Percentiles rank a stretch among this genome's conserved stretches.
These are phyloP conservation scores for Biston stratarius DNA, from an alignment of 2,888 invertebrate species.

Conservation along the genomic window DNA sequence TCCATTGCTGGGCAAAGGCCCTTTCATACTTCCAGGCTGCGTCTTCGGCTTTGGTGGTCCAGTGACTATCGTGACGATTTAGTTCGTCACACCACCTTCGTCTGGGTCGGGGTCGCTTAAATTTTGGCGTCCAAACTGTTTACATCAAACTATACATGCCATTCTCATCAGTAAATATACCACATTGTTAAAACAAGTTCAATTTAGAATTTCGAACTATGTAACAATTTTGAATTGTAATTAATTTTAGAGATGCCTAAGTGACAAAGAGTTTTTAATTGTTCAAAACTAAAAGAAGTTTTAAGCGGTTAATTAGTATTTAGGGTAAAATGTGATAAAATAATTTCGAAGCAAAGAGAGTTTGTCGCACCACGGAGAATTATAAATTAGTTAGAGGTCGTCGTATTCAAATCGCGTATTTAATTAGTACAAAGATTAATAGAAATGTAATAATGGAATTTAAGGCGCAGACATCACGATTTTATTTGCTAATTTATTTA, in stretches of 20 bases:
- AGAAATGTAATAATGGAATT: slow-evolving; percentile 10
- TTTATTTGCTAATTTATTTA: too few relatives aligned
- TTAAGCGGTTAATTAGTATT: slow-evolving; percentile 2
- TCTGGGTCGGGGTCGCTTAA: too few relatives aligned
- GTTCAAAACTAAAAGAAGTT: slow-evolving; percentile 4
- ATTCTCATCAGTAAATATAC: too few relatives aligned
- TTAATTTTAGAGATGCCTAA: not conserved
- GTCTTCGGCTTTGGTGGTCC: too few relatives aligned
- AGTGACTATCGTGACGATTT: too few relatives aligned
- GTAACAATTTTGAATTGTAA: not conserved
- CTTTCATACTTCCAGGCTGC: too few relatives aligned
- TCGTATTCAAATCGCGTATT: slow-evolving; percentile 24
- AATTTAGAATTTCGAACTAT: too few relatives aligned
- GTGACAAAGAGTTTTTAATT: not conserved
- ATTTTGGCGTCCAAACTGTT: too few relatives aligned
- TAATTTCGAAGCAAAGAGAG: slow-evolving; percentile 12
- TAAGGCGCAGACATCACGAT: too few relatives aligned
- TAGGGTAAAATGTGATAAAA: not conserved
- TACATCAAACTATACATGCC: too few relatives aligned
- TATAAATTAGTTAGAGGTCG: slow-evolving; percentile 19
- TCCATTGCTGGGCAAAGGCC: too few relatives aligned
- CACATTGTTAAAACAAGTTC: not conserved
- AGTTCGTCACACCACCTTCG: too few relatives aligned
- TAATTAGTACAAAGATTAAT: slow-evolving; percentile 20
- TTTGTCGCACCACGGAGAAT: slow-evolving; percentile 14